Conservation (phyloP, 2,888 invertebrate species). For the Myopa tessellatipennis region DNA sequence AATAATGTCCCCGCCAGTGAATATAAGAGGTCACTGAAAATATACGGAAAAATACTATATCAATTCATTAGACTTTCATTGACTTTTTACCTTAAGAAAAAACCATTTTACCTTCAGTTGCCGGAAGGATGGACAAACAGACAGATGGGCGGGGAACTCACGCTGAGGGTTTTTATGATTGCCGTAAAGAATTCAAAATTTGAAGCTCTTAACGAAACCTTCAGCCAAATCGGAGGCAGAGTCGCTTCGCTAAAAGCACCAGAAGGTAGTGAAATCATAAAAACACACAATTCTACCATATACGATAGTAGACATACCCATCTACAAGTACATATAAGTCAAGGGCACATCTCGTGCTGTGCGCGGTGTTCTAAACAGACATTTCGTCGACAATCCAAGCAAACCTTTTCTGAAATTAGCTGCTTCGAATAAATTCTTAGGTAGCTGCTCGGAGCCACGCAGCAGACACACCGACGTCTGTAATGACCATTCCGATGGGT, state of each 20-base stretch:
- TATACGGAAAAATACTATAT: not conserved
- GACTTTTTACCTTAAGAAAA: conserved; percentile 47
- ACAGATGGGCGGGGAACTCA: conserved; percentile 14
- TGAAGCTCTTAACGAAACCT: conserved; percentile 30
- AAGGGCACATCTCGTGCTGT: conserved; percentile 53
- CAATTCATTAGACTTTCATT: conserved; percentile 45
- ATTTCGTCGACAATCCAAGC: conserved; percentile 28
- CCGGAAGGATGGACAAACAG: not conserved
- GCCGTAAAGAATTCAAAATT: conserved; percentile 63
- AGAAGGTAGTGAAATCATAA: conserved; percentile 54
- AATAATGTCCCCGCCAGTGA: conserved; percentile 8
- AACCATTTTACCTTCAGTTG: conserved; percentile 40
- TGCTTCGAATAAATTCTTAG: not conserved
- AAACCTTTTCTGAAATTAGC: not conserved
- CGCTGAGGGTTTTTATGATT: conserved; percentile 60
- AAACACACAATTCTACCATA: conserved; percentile 45
- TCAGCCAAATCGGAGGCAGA: conserved; percentile 21
- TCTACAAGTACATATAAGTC: not conserved
- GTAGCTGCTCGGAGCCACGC: conserved; percentile 18
- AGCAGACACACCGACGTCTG: conserved; percentile 29
- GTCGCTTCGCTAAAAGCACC: conserved; percentile 2
- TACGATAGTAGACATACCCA: not conserved
- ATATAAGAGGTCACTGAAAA: too few species aligned
- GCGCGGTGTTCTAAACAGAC: conserved; percentile 45
- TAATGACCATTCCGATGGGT: too few species aligned